A percentile compares a stretch with the other conserved stretches of the same genome.
These are phyloP conservation scores for Pelecanoides urinatrix DNA, from an alignment of 2,113 vertebrate species.

Conservation along the genomic window DNA sequence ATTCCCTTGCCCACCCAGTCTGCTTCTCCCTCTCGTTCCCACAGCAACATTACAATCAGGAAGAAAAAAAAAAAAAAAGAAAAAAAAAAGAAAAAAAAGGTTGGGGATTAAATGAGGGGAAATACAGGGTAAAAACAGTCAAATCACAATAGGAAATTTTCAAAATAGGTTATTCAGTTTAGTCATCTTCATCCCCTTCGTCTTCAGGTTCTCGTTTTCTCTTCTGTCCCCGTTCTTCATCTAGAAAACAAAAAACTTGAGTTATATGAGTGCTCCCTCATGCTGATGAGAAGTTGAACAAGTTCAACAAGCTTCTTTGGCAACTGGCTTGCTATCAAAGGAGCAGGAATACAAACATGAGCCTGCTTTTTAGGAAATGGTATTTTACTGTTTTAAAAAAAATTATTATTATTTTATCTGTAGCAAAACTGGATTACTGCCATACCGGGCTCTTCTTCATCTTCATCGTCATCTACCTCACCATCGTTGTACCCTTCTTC, in stretches of 20 bases:
- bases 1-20: slow-evolving; percentile 73
- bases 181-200: slow-evolving; percentile 93
- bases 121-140: slow-evolving; percentile 89
- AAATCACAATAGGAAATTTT: slow-evolving; percentile 86
- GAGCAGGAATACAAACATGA: background rate
- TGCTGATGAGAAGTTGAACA: background rate
- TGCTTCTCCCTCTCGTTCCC: slow-evolving; percentile 82
- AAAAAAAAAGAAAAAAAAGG: background rate
- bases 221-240: slow-evolving; percentile 89
- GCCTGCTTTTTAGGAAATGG: background rate
- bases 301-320: background rate
- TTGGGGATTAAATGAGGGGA: slow-evolving; percentile 53
- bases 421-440: background rate
- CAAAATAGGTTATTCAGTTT: slow-evolving; percentile 75
- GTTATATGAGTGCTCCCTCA: background rate
- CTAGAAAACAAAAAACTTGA: slow-evolving; percentile 52
- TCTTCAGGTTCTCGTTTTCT: slow-evolving; percentile 96
- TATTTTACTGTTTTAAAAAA: background rate
- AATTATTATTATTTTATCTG: background rate
- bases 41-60: slow-evolving; percentile 86
- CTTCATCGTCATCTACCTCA: slow-evolving; percentile 85
- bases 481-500: slow-evolving; percentile 86
- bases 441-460: slow-evolving; percentile 81
- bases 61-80: background rate
- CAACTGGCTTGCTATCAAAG: background rate